Base-by-base conservation (phyloP, 2,113 vertebrate genomes). In the Rostratula benghalensis region DNA sequence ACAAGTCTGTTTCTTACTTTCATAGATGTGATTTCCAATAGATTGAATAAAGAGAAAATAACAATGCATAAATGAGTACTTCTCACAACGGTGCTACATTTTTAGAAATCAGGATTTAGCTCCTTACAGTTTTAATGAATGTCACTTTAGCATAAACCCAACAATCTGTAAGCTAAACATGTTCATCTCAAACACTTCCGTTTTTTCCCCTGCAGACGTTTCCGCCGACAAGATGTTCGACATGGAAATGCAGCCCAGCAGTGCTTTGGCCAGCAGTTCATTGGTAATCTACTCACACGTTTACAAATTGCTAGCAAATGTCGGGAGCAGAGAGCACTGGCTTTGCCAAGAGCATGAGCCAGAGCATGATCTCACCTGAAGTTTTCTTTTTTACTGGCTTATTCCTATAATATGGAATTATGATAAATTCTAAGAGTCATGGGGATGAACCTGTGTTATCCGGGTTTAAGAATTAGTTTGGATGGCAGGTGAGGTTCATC, bases 231-330 rank as follows among this genome's bases (percentile, higher is more conserved):
- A 94, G 99, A 99, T 48, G 98, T 99, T 94, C 99, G 99, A 77
- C 99, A 99, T 51, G 99, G 99, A 87, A 99, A 99, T 87, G 99
- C 99, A 5, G 98, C 98, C 9, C 99, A 99, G 98, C 99, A 99
- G 95, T 99, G 99, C 97, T 98, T 99, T 88, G 99, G 99, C 71
- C 98, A 99, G 89, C 99, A 99, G 96, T 98, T 99, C 95, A 98
- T 98, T 63, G 99, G 99, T 99, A 98, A 98, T 86, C 43, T 8
- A 31, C 25, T 87, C 39, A 76, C 87, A 67, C 22, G 2, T 8
- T 1, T 51, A 61, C 48, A 64, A 8, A 83, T 60, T 75, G 27
- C 35, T 80, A 23, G 9, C 23, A 61, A 90, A 90, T 61, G 24
- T 54, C 63, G 76, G 61, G 35, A 87, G 23, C 46, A 63, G 51